Percentiles rank a stretch among this genome's conserved stretches.
These are phyloP conservation scores for Euclidia mi DNA, from an alignment of 2,888 invertebrate genomes.

Conservation along the genomic window DNA sequence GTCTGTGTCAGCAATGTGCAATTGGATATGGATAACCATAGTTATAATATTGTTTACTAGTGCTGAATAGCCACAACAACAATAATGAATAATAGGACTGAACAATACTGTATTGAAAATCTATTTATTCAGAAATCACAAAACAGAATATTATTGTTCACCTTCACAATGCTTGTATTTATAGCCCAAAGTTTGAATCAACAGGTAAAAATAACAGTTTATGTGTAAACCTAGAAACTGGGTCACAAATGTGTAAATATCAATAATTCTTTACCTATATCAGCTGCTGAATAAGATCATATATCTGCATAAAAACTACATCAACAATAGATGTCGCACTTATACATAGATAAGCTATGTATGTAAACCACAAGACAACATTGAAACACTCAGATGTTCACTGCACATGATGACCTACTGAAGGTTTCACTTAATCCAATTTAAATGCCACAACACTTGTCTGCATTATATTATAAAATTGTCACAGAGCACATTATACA, in stretches of 20 bases:
- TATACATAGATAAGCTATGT: background rate
- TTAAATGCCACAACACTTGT: slow-evolving; percentile 29
- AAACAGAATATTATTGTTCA: background rate
- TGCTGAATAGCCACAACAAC: no score
- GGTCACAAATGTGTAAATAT: slow-evolving; percentile 1
- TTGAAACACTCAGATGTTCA: slow-evolving; percentile 12
- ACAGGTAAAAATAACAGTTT: slow-evolving; percentile 2
- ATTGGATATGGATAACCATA: no score
- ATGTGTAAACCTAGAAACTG: background rate
- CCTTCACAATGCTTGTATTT: background rate
- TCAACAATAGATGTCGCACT: no score
- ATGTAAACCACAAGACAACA: slow-evolving; percentile 6
- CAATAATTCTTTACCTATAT: background rate
- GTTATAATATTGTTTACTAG: no score
- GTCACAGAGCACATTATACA: slow-evolving; percentile 31
- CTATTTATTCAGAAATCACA: no score
- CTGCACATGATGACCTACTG: slow-evolving; percentile 24
- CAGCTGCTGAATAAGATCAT: slow-evolving; percentile 21
- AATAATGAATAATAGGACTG: background rate
- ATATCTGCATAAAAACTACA: background rate
- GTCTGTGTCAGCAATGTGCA: no score
- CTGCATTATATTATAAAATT: slow-evolving; percentile 41
- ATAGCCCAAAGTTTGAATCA: background rate
- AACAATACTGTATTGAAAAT: background rate
- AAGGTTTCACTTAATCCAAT: slow-evolving; percentile 25